phyloP scores from a whole-genome alignment of 2,888 invertebrate species.

The Cephus spinipes region DNA sequence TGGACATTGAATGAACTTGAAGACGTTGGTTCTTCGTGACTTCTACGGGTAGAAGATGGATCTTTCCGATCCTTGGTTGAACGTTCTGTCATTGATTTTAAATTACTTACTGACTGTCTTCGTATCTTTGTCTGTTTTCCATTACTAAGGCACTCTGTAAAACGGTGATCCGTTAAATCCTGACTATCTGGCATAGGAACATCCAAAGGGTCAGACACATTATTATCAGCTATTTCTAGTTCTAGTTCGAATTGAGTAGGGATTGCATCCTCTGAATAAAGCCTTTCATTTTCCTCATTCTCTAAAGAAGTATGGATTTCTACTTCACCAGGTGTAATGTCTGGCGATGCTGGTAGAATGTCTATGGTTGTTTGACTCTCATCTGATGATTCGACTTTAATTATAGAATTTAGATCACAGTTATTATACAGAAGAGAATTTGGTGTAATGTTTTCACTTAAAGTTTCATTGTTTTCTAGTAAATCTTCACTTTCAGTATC shows the following conservation, averaged over 20 bases:
- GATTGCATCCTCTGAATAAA: constrained; percentile 50
- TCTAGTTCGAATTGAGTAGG: constrained; percentile 59
- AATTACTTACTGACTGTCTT: background rate
- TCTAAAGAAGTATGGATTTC: constrained; percentile 9
- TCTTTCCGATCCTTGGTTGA: background rate
- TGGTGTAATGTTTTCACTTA: background rate
- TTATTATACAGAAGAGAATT: background rate
- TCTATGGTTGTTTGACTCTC: constrained; percentile 62
- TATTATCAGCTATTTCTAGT: constrained; percentile 53
- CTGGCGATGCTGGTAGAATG: constrained; percentile 57
- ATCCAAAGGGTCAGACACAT: constrained; percentile 39
- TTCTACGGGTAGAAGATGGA: background rate
- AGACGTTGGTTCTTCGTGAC: background rate
- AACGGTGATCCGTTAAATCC: background rate
- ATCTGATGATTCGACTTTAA: constrained; percentile 60
- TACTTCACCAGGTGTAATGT: constrained; percentile 25
- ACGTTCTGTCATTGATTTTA: background rate
- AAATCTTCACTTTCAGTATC: background rate
- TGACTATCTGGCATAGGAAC: constrained; percentile 31
- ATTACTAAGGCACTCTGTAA: background rate
- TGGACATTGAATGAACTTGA: background rate
- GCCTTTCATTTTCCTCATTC: constrained; percentile 13
- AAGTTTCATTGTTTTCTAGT: background rate
- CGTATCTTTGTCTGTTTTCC: background rate
- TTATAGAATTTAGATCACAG: constrained; percentile 39